Base-by-base conservation (phyloP, 2,797 vertebrate species). In the Microchirus variegatus region DNA sequence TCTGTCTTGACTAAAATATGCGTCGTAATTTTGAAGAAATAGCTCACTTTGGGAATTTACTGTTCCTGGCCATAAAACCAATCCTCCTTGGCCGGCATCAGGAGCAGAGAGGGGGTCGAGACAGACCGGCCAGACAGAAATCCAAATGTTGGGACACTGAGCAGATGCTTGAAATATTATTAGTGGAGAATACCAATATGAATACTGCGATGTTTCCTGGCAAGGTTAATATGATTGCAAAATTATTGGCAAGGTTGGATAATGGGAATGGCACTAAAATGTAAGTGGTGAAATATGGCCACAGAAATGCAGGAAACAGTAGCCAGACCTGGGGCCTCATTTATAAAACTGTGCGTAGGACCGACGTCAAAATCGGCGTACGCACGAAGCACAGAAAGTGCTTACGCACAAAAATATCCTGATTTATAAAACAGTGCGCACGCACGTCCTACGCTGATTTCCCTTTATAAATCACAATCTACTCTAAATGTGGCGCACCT, bases 151-250 rank as follows among this genome's bases (percentile, higher is more conserved):
- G 47, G 60, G 63, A 73, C 70, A 36, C 36, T 71, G 35, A 85
- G 59, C 81, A 84, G 82, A 85, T 78, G 73, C 73, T 51, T 66
- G 61, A 80, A 80, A 80, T 59, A 78, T 80, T 82, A 78, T 80
- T 82, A 78, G 60, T 59, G 19, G 17, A 49, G 53, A 37, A 17
- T 51, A 70, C 60, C 63, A 63, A 74, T 79, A 63, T 63, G 80
- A 82, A 76, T 64, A 60, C 59, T 59, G 58, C 60, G 18, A 74
- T 45, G 61, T 67, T 83, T 73, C 73, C 78, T 65, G 73, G 78
- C 80, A 78, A 74, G 57, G 80, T 83, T 85, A 83, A 83, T 81
- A 84, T 83, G 80, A 84, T 81, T 80, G 77, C 78, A 60, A 64
- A 73, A 83, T 79, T 69, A 80, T 74, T 84, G 78, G 74, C 68